Base-by-base conservation (phyloP, 2,888 invertebrate species). In the Acronicta alni region DNA sequence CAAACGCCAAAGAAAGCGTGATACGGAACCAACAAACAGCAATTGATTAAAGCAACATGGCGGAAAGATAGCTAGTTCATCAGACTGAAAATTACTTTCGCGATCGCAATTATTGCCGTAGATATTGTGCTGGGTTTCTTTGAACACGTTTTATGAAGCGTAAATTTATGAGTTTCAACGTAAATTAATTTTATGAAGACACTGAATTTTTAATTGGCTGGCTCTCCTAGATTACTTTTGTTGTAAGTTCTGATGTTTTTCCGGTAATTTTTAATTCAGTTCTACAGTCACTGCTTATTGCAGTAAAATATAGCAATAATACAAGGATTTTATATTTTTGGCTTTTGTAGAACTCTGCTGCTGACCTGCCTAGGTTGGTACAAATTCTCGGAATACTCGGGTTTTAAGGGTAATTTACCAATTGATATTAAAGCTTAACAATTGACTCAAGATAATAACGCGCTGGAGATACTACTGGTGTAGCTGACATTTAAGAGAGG, bases 21-120 rank as follows among this genome's bases (percentile, higher is more conserved):
- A 2, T 35, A n/a, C 35, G n/a, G 35, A 35, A 35, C n/a, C 35
- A 3, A 4, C 32, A 5, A n/a, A 54, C 67, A 67, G 67, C 45
- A 58, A 73, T 69, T 67, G 67, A 59, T 67, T 59, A 10, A 42
- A 9, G 39, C 59, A 58, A 71, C 42, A 60, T 26, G 44, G 37
- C 15, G 52, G 57, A 69, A 63, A 64, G 71, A 74, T 74, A 69
- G 69, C 32, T 15, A 42, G 56, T 56, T 53, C 61, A 23, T 16
- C 17, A 5, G 38, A 30, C 41, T 18, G 41, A 55, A 67, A 56
- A 48, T 45, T 58, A 46, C 20, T 43, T 9, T 17, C 38, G 15
- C 23, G 45, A 16, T 26, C 10, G 12, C 47, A 56, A 44, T 35
- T 16, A 55, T 39, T 51, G 12, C 4, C 3, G 17, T 17, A 17